Percentiles rank a stretch among this genome's conserved stretches.
phyloP scores from a whole-genome alignment of 2,888 invertebrate species.

The Dioctria rufipes region DNA sequence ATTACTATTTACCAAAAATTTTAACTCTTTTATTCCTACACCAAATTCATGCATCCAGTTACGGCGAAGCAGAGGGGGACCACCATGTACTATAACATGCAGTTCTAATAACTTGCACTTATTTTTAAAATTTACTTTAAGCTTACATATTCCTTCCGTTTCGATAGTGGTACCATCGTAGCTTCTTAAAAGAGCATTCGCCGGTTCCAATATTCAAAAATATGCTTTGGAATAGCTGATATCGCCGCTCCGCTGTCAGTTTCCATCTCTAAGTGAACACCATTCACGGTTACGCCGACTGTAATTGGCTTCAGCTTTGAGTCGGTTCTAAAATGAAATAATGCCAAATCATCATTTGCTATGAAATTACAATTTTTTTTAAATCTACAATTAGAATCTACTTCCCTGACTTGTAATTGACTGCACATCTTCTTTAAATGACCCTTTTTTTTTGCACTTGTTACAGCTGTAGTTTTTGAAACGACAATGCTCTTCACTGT shows the following conservation, averaged over 20 bases:
- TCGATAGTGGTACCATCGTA: constrained; percentile 26
- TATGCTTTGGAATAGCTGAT: constrained; percentile 48
- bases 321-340: constrained; percentile 52
- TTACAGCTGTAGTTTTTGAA: constrained; percentile 50
- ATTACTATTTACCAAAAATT: neutral
- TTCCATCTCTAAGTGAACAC: constrained; percentile 50
- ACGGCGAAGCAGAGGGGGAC: neutral
- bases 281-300: constrained; percentile 38
- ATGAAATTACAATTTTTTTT: constrained; percentile 42
- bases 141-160: constrained; percentile 46
- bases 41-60: neutral
- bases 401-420: neutral
- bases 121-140: constrained; percentile 20
- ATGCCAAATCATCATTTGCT: constrained; percentile 14
- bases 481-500: constrained; percentile 35
- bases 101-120: constrained; percentile 25
- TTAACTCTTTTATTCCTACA: no score
- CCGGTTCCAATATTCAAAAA: constrained; percentile 27
- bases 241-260: constrained; percentile 52
- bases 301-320: constrained; percentile 42
- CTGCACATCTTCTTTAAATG: constrained; percentile 54
- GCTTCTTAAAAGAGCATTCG: neutral
- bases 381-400: constrained; percentile 8
- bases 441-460: constrained; percentile 46
- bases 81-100: constrained; percentile 8